Evolutionary conservation across 2,113 vertebrate genomes (phyloP), one percentile per base, ranked within the genome.

Genomic region (Indicator indicator): DNA sequence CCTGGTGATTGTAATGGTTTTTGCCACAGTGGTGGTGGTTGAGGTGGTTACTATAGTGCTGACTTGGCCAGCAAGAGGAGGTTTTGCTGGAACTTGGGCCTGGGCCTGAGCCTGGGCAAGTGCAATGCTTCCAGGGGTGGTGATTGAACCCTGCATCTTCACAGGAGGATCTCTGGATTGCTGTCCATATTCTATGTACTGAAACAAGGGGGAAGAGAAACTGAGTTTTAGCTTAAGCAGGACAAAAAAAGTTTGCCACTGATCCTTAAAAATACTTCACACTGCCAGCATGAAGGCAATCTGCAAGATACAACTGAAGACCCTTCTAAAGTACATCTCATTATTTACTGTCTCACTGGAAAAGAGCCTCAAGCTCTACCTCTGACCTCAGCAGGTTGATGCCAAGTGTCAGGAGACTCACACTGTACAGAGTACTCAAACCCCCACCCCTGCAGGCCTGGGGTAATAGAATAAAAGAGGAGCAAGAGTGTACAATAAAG

Each of bases 151-250:
- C 95, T 99, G 99, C 99, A 99, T 99, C 98, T 99, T 99, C 97
- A 99, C 99, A 91, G 99, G 99, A 98, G 99, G 99, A 91, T 99
- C 99, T 98, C 99, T 98, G 91, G 99, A 99, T 94, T 99, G 99
- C 96, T 99, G 99, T 95, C 99, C 99, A 59, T 99, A 99, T 95
- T 99, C 99, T 33, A 99, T 99, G 98, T 99, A 99, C 99, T 99
- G 91, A 78, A 97, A 44, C 0, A 70, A 26, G 16, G 55, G 6
- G 11, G 87, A 63, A 63, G 6, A 82, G 0, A 6, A 13, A 20
- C 5, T 19, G 33, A 62, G 33, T 73, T 86, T 76, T 9, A 83
- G 48, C 23, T 8, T 2, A 1, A 88, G 33, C 56, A 65, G 4
- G 24, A 12, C 9, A 59, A 63, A 67, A 59, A 63, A 67, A 8